Base-by-base conservation (phyloP, 2,113 vertebrate genomes). In the Myxocyprinus asiaticus region DNA sequence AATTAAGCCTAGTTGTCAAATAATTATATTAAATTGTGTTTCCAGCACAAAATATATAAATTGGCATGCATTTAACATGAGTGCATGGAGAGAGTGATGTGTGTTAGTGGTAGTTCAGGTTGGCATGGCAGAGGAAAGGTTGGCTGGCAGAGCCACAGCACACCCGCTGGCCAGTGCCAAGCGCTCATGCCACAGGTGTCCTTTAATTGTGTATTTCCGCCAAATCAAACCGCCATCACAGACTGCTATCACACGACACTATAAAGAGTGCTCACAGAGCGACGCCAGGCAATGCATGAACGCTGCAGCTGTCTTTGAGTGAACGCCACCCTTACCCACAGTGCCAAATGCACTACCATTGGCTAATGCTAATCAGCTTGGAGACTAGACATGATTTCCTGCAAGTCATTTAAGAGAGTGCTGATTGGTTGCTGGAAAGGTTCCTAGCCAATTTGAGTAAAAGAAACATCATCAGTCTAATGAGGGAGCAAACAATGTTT, bases 241-340 rank as follows among this genome's bases (percentile, higher is more conserved):
- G 51, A 81, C 61, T 81, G 78, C 70, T 77, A 82, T 69, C 66
- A 70, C 44, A 33, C 65, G 17, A 50, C 62, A n/a, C 61, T 63
- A 83, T 78, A 78, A 81, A 82, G 74, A 80, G 81, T 6, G 62
- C 78, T 82, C 55, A 84, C 78, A 81, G 63, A 65, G 56, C 42
- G 15, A 4, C 79, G 61, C 71, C 58, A 59, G 70, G 64, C 59
- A 67, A 33, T 33, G 22, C 22, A 33, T 33, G 22, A 71, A 63
- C 71, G n/a, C 66, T 58, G 82, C 82, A 83, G 77, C 82, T 83
- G 77, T 67, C 70, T 10, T 61, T 15, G 69, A 47, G 63, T 33
- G 22, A 33, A 63, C 43, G 7, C 72, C 17, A 50, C 61, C 44
- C 55, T 10, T 43, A 17, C 56, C 55, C 67, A 44, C 42, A 33